Base-by-base conservation (phyloP, 92 coral and sea anemone genomes). In the Epizoanthus stellaris region DNA sequence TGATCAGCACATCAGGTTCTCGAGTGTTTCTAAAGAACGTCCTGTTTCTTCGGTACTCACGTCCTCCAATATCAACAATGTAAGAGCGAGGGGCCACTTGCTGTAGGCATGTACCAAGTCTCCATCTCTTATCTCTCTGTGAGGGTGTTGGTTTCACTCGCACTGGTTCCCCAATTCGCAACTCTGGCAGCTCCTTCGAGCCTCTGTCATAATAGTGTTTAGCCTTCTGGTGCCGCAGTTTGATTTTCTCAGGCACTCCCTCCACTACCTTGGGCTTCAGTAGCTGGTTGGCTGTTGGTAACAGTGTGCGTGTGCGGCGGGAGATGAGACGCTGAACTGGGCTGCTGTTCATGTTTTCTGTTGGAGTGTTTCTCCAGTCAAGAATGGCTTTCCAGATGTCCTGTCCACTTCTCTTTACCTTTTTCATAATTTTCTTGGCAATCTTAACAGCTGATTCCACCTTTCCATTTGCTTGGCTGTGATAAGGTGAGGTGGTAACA, bases 31-130 rank as follows among this genome's bases (percentile, higher is more conserved):
- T 60, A 13, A 65, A 15, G 14, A 23, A 23, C 25, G 52, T 82
- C 6, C 86, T 70, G 43, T 69, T 82, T 57, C 87, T 82, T 63
- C 80, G 53, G 25, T 20, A 58, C 64, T 54, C 23, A 15, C 54
- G 43, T 49, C 34, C 80, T 20, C 79, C 87, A 56, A 69, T 66
- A 16, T 69, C 67, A 38, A 69, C 71, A 23, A 59, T 70, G 69
- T 72, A 71, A 15, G 87, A 84, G n/a, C 81, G 81, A 72, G 80
- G 87, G 16, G 63, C 81, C 14, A 57, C 60, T 72, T 84, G 63
- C 71, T 58, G 80, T 39, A 16, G 54, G 43, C 87, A 84, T 38
- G 69, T 72, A 60, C 87, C 87, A 72, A 53, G 79, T 70, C 56
- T 16, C 80, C 87, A 82, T 70, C 68, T 30, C 25, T 39, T 69